Percentiles rank a stretch among this genome's conserved stretches.
phyloP scores from a whole-genome alignment of 2,113 vertebrate species.

The Misgurnus mizolepis region DNA sequence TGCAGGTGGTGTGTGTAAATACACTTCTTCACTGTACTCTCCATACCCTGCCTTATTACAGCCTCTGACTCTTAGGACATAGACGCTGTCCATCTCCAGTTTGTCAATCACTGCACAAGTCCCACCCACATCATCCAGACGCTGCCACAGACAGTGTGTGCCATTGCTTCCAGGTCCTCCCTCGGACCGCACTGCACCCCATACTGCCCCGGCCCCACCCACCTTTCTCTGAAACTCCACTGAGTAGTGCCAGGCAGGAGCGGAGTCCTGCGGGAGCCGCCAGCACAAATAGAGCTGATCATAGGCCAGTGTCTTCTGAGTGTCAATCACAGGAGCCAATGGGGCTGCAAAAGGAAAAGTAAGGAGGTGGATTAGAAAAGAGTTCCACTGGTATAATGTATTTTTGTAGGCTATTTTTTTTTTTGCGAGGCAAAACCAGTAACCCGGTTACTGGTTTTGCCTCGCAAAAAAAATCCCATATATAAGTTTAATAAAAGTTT shows the following conservation, averaged over 20 bases:
- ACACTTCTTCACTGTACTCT: conserved; percentile 94
- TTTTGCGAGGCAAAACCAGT: too few species aligned
- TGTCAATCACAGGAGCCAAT: conserved; percentile 93
- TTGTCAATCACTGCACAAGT: conserved; percentile 87
- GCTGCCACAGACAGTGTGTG: conserved; percentile 83
- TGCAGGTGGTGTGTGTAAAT: conserved; percentile 91
- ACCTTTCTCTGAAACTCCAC: conserved; percentile 90
- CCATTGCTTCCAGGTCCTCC: conserved; percentile 76
- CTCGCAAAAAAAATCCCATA: too few species aligned
- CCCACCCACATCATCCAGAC: conserved; percentile 87
- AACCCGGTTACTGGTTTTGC: too few species aligned
- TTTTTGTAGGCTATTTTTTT: too few species aligned
- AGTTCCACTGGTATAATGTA: not conserved
- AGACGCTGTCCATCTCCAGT: conserved; percentile 89
- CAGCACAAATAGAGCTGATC: conserved; percentile 96
- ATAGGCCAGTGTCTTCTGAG: conserved; percentile 93
- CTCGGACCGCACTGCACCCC: conserved; percentile 81
- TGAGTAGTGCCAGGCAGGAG: conserved; percentile 93
- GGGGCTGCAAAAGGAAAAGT: conserved; percentile 75
- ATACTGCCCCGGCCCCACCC: conserved; percentile 72
- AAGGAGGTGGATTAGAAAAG: not conserved
- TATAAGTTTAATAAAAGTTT: too few species aligned
- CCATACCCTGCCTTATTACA: conserved; percentile 94
- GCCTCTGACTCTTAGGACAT: conserved; percentile 89
- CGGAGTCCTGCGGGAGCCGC: conserved; percentile 92